Conservation (phyloP, 2,888 invertebrate species). For the Hybos culiciformis region DNA sequence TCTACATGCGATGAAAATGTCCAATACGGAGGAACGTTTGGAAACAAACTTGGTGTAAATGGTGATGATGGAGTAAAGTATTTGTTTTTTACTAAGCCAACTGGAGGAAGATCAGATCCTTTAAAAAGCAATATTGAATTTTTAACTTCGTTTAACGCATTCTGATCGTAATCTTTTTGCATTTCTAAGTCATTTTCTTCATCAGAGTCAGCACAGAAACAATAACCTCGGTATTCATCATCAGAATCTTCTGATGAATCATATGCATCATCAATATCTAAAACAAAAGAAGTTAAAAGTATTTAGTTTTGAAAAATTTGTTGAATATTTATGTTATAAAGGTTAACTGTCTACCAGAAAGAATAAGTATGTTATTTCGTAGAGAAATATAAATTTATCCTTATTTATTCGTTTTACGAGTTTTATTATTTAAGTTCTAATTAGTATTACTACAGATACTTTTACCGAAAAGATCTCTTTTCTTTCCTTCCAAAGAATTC, state of each 20-base stretch:
- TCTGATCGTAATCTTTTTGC: constrained; percentile 4
- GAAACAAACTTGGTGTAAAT: constrained; percentile 48
- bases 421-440: too few relatives aligned
- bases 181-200: constrained; percentile 7
- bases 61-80: constrained; percentile 24
- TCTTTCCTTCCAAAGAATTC: too few relatives aligned
- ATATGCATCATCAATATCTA: constrained; percentile 1
- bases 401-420: too few relatives aligned
- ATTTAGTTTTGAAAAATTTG: too few relatives aligned
- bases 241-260: constrained; percentile 9
- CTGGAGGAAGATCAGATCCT: too few relatives aligned
- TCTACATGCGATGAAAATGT: constrained; percentile 57
- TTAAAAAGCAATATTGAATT: not conserved
- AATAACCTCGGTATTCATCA: constrained; percentile 10
- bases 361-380: too few relatives aligned
- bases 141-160: not conserved
- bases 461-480: too few relatives aligned
- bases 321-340: too few relatives aligned
- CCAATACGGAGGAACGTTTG: constrained; percentile 64
- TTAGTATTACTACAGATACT: too few relatives aligned
- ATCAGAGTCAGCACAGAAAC: constrained; percentile 7
- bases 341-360: too few relatives aligned
- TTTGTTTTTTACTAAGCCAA: too few relatives aligned
- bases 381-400: too few relatives aligned
- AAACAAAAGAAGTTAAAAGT: not conserved